Evolutionary conservation across 2,888 invertebrate genomes (phyloP).

Genomic region (Sarcophaga variegata): DNA sequence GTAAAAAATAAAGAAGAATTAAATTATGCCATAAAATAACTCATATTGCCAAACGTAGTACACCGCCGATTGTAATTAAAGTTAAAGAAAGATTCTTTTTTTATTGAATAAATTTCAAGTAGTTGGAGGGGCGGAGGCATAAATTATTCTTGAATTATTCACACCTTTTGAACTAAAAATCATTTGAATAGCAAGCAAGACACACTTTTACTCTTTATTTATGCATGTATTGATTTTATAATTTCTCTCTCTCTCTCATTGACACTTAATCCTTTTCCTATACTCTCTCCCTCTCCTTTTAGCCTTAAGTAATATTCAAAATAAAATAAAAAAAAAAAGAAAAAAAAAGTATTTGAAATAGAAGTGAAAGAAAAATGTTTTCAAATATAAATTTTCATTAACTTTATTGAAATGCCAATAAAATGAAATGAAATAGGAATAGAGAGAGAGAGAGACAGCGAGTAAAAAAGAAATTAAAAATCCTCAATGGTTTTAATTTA

Average conservation of each 20-base stretch:
- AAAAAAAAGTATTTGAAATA: neutral
- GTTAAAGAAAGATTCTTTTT: neutral
- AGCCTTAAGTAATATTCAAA: neutral
- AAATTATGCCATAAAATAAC: too few species aligned
- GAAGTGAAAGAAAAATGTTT: constrained; percentile 9
- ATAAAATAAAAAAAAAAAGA: neutral
- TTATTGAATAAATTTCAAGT: neutral
- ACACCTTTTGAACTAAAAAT: constrained; percentile 53
- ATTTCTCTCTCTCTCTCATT: neutral
- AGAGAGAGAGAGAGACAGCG: neutral
- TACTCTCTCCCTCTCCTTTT: too few species aligned
- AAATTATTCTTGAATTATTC: constrained; percentile 58
- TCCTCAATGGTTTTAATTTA: neutral
- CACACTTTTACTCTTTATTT: neutral
- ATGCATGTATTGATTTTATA: neutral
- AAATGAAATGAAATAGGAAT: neutral
- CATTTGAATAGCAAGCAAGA: neutral
- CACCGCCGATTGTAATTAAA: too few species aligned
- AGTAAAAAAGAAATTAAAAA: neutral
- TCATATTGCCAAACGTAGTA: too few species aligned
- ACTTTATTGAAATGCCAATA: constrained; percentile 62
- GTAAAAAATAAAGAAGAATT: too few species aligned
- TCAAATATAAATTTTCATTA: constrained; percentile 59
- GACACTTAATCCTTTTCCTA: too few species aligned
- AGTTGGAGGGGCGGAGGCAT: neutral